Percentiles rank a stretch among this genome's conserved stretches.
Conservation (phyloP, 2,888 invertebrate species). For the Drosophila antonietae region DNA sequence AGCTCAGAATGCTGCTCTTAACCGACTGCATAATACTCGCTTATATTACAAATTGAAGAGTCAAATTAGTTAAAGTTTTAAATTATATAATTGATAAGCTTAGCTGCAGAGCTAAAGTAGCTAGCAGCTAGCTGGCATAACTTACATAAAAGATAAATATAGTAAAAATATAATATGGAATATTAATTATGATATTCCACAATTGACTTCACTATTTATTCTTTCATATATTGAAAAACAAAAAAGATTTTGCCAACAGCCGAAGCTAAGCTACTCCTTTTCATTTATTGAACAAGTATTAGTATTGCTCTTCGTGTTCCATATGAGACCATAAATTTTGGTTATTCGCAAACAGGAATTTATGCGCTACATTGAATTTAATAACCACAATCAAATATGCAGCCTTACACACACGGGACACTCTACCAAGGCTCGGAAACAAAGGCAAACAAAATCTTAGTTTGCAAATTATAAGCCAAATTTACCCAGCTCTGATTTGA, state of each 20-base stretch:
- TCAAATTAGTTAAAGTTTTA: not conserved
- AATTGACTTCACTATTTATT: too few relatives aligned
- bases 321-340: conserved; percentile 41
- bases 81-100: not conserved
- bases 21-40: not conserved
- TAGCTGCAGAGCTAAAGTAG: not conserved
- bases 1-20: not conserved
- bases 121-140: too few relatives aligned
- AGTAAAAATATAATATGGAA: too few relatives aligned
- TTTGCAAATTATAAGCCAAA: not conserved
- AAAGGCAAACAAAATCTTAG: not conserved
- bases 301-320: conserved; percentile 30
- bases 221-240: too few relatives aligned
- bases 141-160: too few relatives aligned
- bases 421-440: not conserved
- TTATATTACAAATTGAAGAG: not conserved
- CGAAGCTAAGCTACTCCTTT: not conserved
- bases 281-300: not conserved
- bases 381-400: conserved; percentile 46
- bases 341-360: conserved; percentile 31
- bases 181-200: too few relatives aligned
- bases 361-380: conserved; percentile 37
- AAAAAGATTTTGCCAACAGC: too few relatives aligned
- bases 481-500: too few relatives aligned
- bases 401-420: conserved; percentile 9